Evolutionary conservation across 2,113 vertebrate species (phyloP).

Genomic region (Platichthys flesus): DNA sequence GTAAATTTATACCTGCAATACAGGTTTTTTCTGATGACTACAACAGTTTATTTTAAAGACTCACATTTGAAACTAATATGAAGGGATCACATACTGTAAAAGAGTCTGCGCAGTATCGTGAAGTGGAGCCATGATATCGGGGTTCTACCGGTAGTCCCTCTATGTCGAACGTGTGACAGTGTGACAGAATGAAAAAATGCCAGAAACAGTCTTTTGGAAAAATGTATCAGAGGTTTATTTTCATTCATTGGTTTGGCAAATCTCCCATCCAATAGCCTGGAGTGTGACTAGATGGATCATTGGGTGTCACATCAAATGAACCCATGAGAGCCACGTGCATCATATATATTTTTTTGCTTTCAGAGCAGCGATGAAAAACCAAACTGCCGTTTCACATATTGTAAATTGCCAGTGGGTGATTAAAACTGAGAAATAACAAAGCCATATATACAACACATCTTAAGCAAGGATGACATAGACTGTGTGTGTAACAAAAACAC

Average conservation of each 20-base stretch:
- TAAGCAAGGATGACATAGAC: conserved; percentile 6
- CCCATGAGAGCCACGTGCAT: no score
- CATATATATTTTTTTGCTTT: not conserved
- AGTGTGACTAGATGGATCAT: not conserved
- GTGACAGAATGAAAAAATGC: no score
- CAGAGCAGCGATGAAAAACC: not conserved
- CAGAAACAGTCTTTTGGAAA: no score
- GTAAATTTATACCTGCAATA: not conserved
- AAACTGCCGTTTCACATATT: not conserved
- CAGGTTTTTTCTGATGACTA: not conserved
- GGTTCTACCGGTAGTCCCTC: no score
- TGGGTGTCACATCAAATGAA: not conserved
- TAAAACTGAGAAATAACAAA: not conserved
- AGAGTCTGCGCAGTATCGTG: no score
- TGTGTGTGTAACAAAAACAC: conserved; percentile 14
- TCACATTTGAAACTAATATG: not conserved
- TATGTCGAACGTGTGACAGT: no score
- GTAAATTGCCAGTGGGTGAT: not conserved
- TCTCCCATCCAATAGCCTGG: no score
- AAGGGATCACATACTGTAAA: not conserved
- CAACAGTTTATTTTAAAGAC: not conserved
- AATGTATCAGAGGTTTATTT: no score
- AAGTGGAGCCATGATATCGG: no score
- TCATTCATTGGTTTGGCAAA: no score
- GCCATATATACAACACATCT: not conserved